These are phyloP conservation scores for Leptura quadrifasciata DNA, from an alignment of 2,888 invertebrate species.

Conservation along the genomic window DNA sequence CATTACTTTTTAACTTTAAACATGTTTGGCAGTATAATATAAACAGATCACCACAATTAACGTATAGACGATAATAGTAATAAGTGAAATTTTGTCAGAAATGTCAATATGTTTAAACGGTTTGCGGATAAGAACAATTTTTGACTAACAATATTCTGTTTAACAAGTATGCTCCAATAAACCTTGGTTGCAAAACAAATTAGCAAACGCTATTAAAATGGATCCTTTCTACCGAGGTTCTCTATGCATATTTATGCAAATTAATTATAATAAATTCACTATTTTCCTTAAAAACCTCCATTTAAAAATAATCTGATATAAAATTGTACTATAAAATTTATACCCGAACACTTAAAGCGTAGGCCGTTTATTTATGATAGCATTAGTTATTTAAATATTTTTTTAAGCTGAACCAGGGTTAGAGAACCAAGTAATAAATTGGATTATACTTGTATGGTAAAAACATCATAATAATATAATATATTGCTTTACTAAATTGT, in stretches of 20 bases:
- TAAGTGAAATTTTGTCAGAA: too few species aligned
- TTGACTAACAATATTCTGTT: too few species aligned
- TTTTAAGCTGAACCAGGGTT: conserved; percentile 34
- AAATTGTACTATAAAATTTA: conserved; percentile 18
- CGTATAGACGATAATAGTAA: too few species aligned
- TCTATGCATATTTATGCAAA: neutral
- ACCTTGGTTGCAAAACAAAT: too few species aligned
- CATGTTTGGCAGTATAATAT: too few species aligned
- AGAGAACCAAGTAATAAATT: conserved; percentile 41
- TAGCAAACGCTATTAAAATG: too few species aligned
- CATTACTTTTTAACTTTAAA: too few species aligned
- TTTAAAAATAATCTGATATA: neutral
- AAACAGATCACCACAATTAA: too few species aligned
- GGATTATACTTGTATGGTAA: conserved; percentile 43
- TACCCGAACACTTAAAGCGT: conserved; percentile 22
- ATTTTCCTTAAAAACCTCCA: neutral
- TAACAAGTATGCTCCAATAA: too few species aligned
- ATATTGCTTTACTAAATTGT: conserved; percentile 48
- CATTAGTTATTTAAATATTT: conserved; percentile 42
- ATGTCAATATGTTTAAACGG: too few species aligned
- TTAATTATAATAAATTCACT: neutral
- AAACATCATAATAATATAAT: conserved; percentile 44
- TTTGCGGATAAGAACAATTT: too few species aligned
- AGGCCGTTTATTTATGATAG: conserved; percentile 33
- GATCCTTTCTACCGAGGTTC: too few species aligned